Evolutionary conservation across 2,888 invertebrate species (phyloP).

Genomic region (Dichetophora obliterata): DNA sequence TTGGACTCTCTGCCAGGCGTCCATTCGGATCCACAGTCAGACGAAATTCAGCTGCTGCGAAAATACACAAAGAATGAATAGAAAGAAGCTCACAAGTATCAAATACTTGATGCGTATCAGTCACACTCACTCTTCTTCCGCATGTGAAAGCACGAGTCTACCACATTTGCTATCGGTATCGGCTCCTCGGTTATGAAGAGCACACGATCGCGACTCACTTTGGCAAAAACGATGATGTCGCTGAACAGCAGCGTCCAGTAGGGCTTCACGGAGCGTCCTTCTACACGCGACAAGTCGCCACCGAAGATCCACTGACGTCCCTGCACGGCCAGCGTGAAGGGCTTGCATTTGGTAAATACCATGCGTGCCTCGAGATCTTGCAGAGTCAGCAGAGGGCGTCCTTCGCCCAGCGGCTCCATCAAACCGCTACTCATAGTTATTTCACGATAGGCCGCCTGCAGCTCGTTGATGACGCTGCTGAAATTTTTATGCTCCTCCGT

Average conservation of each 20-base stretch:
- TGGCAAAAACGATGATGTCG: constrained; percentile 87
- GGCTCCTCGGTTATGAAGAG: constrained; percentile 91
- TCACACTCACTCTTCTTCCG: constrained; percentile 81
- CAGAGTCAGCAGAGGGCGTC: constrained; percentile 83
- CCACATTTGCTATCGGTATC: constrained; percentile 81
- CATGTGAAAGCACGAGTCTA: constrained; percentile 87
- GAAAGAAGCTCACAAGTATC: neutral
- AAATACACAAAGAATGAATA: neutral
- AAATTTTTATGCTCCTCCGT: constrained; percentile 70
- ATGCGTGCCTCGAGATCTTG: constrained; percentile 88
- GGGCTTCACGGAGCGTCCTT: constrained; percentile 84
- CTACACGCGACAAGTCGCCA: constrained; percentile 85
- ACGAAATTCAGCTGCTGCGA: constrained; percentile 86
- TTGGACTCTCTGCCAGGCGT: constrained; percentile 77
- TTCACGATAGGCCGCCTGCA: constrained; percentile 80
- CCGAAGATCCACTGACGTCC: constrained; percentile 93
- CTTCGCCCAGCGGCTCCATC: constrained; percentile 89
- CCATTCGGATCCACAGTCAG: constrained; percentile 79
- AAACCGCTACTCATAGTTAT: constrained; percentile 86
- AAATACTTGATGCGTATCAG: neutral
- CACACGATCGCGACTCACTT: constrained; percentile 87
- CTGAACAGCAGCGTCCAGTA: constrained; percentile 89
- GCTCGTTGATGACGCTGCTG: constrained; percentile 66
- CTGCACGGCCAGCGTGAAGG: constrained; percentile 85
- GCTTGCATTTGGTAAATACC: constrained; percentile 92